Conservation (phyloP, 2,797 vertebrate species). For the Siniperca scherzeri region DNA sequence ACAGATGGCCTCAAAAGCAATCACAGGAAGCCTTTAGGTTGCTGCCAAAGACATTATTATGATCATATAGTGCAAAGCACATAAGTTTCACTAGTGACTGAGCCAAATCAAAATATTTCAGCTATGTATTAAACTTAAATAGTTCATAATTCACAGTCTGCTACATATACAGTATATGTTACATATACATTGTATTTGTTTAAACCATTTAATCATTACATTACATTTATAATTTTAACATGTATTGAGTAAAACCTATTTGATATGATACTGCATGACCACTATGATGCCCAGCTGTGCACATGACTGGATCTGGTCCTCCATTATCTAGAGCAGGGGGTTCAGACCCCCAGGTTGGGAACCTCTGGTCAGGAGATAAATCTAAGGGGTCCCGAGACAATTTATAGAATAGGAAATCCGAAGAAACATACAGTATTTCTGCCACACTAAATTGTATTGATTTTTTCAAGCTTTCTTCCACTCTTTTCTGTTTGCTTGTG, state of each 20-base stretch:
- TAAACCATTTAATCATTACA: not conserved
- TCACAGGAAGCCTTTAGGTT: conserved; percentile 48
- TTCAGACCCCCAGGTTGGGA: too few relatives aligned
- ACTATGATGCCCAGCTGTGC: too few relatives aligned
- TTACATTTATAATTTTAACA: not conserved
- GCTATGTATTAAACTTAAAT: not conserved
- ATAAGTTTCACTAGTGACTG: not conserved
- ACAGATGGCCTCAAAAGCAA: conserved; percentile 56
- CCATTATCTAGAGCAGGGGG: too few relatives aligned
- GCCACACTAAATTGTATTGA: too few relatives aligned
- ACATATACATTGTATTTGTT: not conserved
- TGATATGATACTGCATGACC: too few relatives aligned
- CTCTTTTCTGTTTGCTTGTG: too few relatives aligned
- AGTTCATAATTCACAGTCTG: not conserved
- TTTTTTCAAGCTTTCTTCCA: too few relatives aligned
- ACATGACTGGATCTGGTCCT: too few relatives aligned
- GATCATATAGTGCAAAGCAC: conserved; percentile 35
- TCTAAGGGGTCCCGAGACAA: too few relatives aligned
- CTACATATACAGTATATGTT: not conserved
- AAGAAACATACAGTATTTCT: too few relatives aligned
- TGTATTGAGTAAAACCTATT: not conserved
- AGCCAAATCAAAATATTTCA: conserved; percentile 15
- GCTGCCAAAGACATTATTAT: conserved; percentile 24
- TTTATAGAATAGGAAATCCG: too few relatives aligned
- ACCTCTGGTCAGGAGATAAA: too few relatives aligned